phyloP scores from a whole-genome alignment of 2,888 invertebrate genomes.

The Sphecodes monilicornis region DNA sequence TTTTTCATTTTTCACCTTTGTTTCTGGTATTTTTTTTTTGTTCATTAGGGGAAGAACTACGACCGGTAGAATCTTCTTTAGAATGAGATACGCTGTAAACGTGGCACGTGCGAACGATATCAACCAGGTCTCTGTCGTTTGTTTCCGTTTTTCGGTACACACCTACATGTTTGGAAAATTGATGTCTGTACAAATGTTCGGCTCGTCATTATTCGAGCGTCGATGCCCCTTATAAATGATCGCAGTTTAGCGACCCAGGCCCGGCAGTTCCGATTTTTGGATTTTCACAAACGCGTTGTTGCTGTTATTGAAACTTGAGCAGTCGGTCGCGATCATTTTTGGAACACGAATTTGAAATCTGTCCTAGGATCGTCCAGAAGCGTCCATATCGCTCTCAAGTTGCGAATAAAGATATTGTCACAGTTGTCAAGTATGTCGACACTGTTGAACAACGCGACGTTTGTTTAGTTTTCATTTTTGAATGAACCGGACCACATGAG shows the following conservation, averaged over 20 bases:
- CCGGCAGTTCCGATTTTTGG: not conserved
- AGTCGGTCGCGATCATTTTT: not conserved
- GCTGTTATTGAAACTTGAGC: not conserved
- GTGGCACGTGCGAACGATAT: conserved; percentile 59
- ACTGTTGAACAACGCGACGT: no score
- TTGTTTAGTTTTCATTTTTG: not conserved
- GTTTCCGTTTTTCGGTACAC: not conserved
- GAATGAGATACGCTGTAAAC: conserved; percentile 60
- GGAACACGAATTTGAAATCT: not conserved
- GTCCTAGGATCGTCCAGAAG: no score
- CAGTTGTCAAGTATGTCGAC: no score
- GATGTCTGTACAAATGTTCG: conserved; percentile 36
- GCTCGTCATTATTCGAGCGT: conserved; percentile 16
- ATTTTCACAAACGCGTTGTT: not conserved
- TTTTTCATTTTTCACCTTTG: conserved; percentile 16
- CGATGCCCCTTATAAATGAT: not conserved
- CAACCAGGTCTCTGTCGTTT: conserved; percentile 1
- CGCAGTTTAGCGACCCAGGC: not conserved
- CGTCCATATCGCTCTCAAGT: not conserved
- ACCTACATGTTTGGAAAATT: conserved; percentile 11
- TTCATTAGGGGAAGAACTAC: conserved; percentile 57
- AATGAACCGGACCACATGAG: no score
- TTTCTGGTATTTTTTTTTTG: not conserved
- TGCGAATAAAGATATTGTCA: not conserved
- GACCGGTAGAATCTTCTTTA: conserved; percentile 52